A percentile compares a stretch with the other conserved stretches of the same genome.
phyloP scores from a whole-genome alignment of 2,888 invertebrate genomes.

The Chrysolina oricalcia region DNA sequence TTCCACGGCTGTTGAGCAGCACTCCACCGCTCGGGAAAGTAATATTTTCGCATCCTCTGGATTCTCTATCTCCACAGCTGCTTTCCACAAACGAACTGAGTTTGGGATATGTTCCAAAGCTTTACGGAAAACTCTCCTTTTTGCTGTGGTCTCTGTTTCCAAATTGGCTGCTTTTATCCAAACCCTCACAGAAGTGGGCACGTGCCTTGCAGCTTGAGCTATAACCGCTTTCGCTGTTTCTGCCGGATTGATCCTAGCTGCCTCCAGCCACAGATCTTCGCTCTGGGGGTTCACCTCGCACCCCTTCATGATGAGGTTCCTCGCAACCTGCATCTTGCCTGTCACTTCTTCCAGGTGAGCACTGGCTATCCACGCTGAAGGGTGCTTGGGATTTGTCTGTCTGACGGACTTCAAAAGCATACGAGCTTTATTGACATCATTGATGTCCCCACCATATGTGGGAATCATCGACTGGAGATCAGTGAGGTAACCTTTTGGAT shows the following conservation, averaged over 20 bases:
- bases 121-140: slow-evolving; percentile 93
- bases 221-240: slow-evolving; percentile 97
- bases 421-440: slow-evolving; percentile 97
- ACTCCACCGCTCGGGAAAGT: slow-evolving; percentile 97
- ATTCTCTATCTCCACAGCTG: slow-evolving; percentile 97
- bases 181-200: slow-evolving; percentile 79
- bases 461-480: slow-evolving; percentile 99
- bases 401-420: slow-evolving; percentile 95
- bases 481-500: slow-evolving; percentile 99
- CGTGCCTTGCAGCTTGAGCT: slow-evolving; percentile 95
- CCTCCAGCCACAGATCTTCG: slow-evolving; percentile 98
- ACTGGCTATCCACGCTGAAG: slow-evolving; percentile 99
- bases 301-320: slow-evolving; percentile 98
- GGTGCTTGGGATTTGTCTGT: slow-evolving; percentile 98
- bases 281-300: slow-evolving; percentile 97
- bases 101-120: slow-evolving; percentile 99
- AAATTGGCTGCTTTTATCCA: slow-evolving; percentile 99
- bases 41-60: slow-evolving; percentile 98
- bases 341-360: slow-evolving; percentile 98
- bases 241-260: slow-evolving; percentile 92
- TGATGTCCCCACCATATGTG: slow-evolving; percentile 97
- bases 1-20: slow-evolving; percentile 98
- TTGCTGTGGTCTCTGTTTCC: slow-evolving; percentile 94
- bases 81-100: slow-evolving; percentile 98
- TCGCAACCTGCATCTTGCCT: slow-evolving; percentile 95